phyloP scores from a whole-genome alignment of 1,140 invertebrate genomes.

The Drosophila kanapiae region DNA sequence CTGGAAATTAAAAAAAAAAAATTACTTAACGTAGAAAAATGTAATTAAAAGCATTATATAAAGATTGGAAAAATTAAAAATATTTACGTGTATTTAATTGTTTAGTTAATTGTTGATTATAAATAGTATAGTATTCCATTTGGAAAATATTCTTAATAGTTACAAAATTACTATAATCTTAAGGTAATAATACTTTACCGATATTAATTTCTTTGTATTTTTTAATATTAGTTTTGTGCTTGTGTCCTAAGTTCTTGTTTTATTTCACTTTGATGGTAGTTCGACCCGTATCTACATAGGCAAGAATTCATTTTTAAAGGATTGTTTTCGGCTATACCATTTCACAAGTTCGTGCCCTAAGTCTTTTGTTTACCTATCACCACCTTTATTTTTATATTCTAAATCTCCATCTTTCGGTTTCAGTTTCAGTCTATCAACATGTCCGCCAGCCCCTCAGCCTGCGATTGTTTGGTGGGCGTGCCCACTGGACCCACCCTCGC shows the following conservation, averaged over 20 bases:
- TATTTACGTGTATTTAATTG: background rate
- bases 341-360: conserved; percentile 50
- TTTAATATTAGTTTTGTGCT: background rate
- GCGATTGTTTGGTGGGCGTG: conserved; percentile 91
- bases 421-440: conserved; percentile 36
- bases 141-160: background rate
- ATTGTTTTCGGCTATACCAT: background rate
- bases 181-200: background rate
- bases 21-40: background rate
- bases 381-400: background rate
- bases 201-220: no score
- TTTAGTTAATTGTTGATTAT: background rate
- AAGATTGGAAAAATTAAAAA: conserved; percentile 1
- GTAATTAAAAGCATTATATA: conserved; percentile 22
- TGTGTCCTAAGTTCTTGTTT: no score
- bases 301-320: background rate
- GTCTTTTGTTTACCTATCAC: conserved; percentile 37
- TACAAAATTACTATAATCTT: background rate
- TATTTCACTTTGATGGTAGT: no score
- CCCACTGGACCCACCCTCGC: conserved; percentile 91
- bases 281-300: no score
- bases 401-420: background rate
- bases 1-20: conserved; percentile 25
- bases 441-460: conserved; percentile 85
- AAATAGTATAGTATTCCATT: background rate